These are phyloP conservation scores for Drosophila macrospina DNA, from an alignment of 2,888 invertebrate species.

Conservation along the genomic window DNA sequence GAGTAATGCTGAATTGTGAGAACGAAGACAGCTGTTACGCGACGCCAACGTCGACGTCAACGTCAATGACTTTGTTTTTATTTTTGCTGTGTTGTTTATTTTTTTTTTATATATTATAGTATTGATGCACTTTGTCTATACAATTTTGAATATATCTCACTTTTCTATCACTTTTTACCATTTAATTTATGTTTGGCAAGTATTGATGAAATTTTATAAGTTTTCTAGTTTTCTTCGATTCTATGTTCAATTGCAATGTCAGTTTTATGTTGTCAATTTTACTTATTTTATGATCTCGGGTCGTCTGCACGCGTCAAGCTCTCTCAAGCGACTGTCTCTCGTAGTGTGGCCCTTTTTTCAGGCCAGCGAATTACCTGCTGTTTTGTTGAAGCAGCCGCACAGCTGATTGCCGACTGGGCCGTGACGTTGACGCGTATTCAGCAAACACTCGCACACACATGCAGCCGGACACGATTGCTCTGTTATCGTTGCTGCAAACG, in stretches of 20 bases:
- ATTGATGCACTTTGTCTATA: conserved; percentile 1
- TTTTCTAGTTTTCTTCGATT: neutral
- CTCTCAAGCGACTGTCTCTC: conserved; percentile 77
- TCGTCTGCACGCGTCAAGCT: conserved; percentile 73
- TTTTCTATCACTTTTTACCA: conserved; percentile 8
- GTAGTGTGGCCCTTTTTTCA: conserved; percentile 48
- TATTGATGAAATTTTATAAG: neutral
- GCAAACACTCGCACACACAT: conserved; percentile 35
- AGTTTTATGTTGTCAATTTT: conserved; percentile 8
- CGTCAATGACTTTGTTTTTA: conserved; percentile 48
- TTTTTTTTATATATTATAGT: neutral
- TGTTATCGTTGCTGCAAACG: conserved; percentile 58
- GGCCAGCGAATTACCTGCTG: conserved; percentile 65
- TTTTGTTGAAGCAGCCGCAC: conserved; percentile 53
- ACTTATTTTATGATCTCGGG: neutral
- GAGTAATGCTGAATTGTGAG: conserved; percentile 36
- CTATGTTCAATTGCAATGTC: neutral
- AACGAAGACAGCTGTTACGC: conserved; percentile 52
- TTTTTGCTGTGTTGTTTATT: conserved; percentile 18
- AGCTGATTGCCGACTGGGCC: conserved; percentile 67
- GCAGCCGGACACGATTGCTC: conserved; percentile 1
- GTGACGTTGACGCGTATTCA: conserved; percentile 66
- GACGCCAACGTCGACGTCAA: conserved; percentile 42
- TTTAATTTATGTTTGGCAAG: neutral
- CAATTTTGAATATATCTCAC: neutral